Conservation (phyloP, 2,113 vertebrate genomes). For the Gallinago undulata region DNA sequence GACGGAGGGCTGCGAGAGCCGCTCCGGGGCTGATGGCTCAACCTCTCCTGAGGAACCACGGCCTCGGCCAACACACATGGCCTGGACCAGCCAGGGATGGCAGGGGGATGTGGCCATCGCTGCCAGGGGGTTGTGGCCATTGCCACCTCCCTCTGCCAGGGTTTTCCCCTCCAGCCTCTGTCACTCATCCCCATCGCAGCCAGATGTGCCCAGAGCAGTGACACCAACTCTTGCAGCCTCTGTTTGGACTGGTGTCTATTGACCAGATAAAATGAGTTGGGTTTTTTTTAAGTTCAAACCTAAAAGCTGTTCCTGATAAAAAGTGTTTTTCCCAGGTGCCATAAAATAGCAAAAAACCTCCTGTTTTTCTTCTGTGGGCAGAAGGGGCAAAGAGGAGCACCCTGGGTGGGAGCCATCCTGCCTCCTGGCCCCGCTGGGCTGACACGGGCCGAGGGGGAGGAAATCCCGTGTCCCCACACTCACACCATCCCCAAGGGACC, state of each 20-base stretch:
- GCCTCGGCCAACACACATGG: rapidly evolving
- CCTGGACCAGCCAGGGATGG: not conserved
- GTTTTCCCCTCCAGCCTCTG: not conserved
- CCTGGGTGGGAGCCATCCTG: rapidly evolving
- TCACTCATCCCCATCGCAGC: too few relatives aligned
- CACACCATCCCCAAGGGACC: not conserved
- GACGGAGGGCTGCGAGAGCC: not conserved
- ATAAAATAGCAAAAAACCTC: not conserved
- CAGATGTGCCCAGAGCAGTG: not conserved
- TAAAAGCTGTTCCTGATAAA: not conserved
- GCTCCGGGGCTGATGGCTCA: rapidly evolving
- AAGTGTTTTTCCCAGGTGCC: not conserved
- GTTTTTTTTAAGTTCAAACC: not conserved
- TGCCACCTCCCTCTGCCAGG: too few relatives aligned
- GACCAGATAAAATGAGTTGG: too few relatives aligned
- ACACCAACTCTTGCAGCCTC: too few relatives aligned
- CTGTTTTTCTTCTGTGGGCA: not conserved
- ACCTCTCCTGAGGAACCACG: too few relatives aligned
- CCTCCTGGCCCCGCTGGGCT: too few relatives aligned
- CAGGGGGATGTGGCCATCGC: not conserved
- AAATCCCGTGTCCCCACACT: not conserved
- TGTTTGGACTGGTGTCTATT: rapidly evolving
- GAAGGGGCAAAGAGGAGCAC: not conserved
- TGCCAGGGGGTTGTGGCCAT: not conserved
- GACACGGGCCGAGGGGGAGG: too few relatives aligned